Percentiles rank a stretch among this genome's conserved stretches.
These are phyloP conservation scores for Gasteruption jaculator DNA, from an alignment of 2,888 invertebrate genomes.

Conservation along the genomic window DNA sequence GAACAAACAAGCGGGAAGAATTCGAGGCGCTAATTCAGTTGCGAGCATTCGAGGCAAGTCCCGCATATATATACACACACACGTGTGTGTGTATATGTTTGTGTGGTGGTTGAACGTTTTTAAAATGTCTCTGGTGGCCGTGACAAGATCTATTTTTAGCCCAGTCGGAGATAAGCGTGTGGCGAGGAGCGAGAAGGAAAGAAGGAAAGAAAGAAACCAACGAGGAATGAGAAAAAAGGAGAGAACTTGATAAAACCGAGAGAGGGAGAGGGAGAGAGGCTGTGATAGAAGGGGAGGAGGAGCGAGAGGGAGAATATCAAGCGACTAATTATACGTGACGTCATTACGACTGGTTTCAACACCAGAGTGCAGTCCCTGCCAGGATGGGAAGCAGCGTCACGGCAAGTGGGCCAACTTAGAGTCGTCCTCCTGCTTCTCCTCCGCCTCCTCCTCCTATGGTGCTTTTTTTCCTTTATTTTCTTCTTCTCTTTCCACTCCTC, in stretches of 20 bases:
- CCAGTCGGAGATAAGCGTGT: constrained; percentile 46
- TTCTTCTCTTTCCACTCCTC: not conserved
- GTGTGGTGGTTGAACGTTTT: constrained; percentile 46
- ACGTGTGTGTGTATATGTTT: no score
- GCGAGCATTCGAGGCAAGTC: constrained; percentile 15
- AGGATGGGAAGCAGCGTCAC: constrained; percentile 24
- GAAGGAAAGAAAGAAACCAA: not conserved
- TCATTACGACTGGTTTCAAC: constrained; percentile 38
- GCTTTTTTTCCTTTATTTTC: constrained; percentile 18
- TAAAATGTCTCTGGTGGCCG: constrained; percentile 50
- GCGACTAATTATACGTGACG: constrained; percentile 47
- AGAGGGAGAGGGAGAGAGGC: constrained; percentile 9
- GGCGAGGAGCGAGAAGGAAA: constrained; percentile 7
- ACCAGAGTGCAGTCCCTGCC: constrained; percentile 22
- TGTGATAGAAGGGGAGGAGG: constrained; percentile 14
- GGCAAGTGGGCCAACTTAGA: constrained; percentile 31
- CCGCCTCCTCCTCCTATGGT: no score
- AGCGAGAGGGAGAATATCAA: constrained; percentile 32
- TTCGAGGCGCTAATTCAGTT: constrained; percentile 25
- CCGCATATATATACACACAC: constrained; percentile 13
- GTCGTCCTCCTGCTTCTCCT: constrained; percentile 8
- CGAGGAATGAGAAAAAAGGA: not conserved
- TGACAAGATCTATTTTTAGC: constrained; percentile 51
- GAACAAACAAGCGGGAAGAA: constrained; percentile 16
- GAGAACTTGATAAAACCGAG: not conserved